Evolutionary conservation across 1,140 invertebrate species (phyloP), one percentile per base, ranked within the genome.

Genomic region (Drosophila busckii): DNA sequence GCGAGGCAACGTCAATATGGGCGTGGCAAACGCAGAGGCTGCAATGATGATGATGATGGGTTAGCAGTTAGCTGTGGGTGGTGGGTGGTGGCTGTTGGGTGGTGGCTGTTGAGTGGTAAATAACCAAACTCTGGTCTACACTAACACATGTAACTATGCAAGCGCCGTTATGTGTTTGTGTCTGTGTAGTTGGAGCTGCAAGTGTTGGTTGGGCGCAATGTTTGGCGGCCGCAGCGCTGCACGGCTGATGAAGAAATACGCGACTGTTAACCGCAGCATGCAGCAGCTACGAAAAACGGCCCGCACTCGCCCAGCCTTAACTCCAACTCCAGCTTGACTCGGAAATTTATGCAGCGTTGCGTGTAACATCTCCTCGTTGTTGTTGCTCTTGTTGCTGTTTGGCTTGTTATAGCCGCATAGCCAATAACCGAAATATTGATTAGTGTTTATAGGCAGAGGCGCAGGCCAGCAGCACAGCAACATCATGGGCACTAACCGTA

Each of bases 401-500:
- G 26, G 12, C 31, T 44, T 53, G 55, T 59, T 37, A 44, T 35
- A 25, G 42, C 44, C 59, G 46, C 50, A 70, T 54, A 46, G 75
- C 75, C 75, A 82, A 82, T 82, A 82, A 54, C 61, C 69, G 26
- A 82, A 75, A 70, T 82, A 83, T 82, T 83, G 75, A 83, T 83
- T 83, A 67, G 67, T 48, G 50, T 44, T 67, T 59, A 60, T 55
- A 37, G 50, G 44, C 44, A 26, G 38, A 9, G 9, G 2, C 13
- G 10, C 23, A 4, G 20, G 4, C 20, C 0, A 19, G 13, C 15
- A 9, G 8, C 19, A 34, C 12, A n/a, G 16, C 42, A 26, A 16
- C 46, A n/a, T 19, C 29, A n/a, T 26, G 20, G 10, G 52, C 38
- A 28, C 31, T 50, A 45, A 58, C n/a, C n/a, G n/a, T n/a, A n/a